A percentile compares a stretch with the other conserved stretches of the same genome.
Conservation (phyloP, 1,140 invertebrate species). For the Brachionus manjavacas region DNA sequence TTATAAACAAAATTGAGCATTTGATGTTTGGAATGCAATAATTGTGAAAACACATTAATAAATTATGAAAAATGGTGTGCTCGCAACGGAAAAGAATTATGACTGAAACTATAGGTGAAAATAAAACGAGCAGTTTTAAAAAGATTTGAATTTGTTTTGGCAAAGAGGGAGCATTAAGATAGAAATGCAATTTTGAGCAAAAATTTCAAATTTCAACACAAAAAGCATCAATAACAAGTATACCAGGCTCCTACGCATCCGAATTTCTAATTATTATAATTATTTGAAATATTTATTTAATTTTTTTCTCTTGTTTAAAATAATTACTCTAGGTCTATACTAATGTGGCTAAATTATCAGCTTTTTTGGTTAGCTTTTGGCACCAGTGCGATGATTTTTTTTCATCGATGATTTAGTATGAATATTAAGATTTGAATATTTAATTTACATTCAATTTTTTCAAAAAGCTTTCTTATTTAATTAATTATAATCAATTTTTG, state of each 20-base stretch:
- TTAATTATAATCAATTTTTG: background rate
- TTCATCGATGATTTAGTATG: constrained; percentile 9
- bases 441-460: background rate
- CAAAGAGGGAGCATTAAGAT: background rate
- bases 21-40: background rate
- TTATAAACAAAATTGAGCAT: background rate
- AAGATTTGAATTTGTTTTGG: background rate
- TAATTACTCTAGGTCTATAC: background rate
- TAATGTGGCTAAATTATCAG: background rate
- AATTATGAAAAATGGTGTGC: background rate
- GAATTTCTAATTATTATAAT: constrained; percentile 31
- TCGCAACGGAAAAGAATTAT: background rate
- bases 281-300: background rate
- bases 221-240: background rate
- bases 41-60: background rate
- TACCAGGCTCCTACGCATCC: constrained; percentile 3
- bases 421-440: background rate
- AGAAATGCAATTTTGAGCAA: background rate
- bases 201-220: constrained; percentile 4
- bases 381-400: background rate
- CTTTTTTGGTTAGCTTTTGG: background rate
- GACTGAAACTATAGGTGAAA: background rate
- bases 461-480: background rate
- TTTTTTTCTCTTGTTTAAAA: background rate
- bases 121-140: background rate